A percentile compares a stretch with the other conserved stretches of the same genome.
Conservation (phyloP, 2,888 invertebrate genomes). For the Dione juno region DNA sequence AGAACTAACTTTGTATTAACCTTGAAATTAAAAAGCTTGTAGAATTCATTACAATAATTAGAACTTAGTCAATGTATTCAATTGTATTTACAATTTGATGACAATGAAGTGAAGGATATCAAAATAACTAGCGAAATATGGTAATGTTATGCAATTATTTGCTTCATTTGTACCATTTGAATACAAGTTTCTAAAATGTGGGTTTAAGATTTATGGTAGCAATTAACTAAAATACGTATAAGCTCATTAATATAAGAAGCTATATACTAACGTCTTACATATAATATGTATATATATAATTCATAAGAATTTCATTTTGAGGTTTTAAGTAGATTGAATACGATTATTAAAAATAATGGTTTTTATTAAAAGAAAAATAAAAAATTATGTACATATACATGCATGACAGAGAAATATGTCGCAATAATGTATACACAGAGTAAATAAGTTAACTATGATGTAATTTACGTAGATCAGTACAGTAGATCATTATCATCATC, state of each 20-base stretch:
- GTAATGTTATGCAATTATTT: slow-evolving; percentile 37
- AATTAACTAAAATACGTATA: slow-evolving; percentile 5
- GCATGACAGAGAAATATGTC: too few relatives aligned
- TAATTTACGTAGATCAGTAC: too few relatives aligned
- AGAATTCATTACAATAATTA: slow-evolving; percentile 10
- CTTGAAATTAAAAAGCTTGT: slow-evolving; percentile 15
- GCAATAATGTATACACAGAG: too few relatives aligned
- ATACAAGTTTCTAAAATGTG: slow-evolving; percentile 11
- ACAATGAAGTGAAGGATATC: slow-evolving; percentile 37
- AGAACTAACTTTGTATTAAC: slow-evolving; percentile 2
- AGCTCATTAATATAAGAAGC: background rate
- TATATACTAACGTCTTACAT: background rate
- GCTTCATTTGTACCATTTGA: slow-evolving; percentile 25
- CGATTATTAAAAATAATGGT: too few relatives aligned
- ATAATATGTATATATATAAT: too few relatives aligned
- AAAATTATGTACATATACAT: too few relatives aligned
- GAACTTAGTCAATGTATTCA: slow-evolving; percentile 14
- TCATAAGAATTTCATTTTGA: too few relatives aligned
- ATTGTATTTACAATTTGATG: slow-evolving; percentile 31
- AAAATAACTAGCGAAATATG: slow-evolving; percentile 32
- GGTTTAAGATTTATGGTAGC: slow-evolving; percentile 30
- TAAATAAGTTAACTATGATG: too few relatives aligned
- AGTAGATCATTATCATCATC: too few relatives aligned
- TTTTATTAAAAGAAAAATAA: too few relatives aligned
- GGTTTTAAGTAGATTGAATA: too few relatives aligned